A percentile compares a stretch with the other conserved stretches of the same genome.
Conservation (phyloP, 1,140 invertebrate genomes). For the Antheraea pernyi region DNA sequence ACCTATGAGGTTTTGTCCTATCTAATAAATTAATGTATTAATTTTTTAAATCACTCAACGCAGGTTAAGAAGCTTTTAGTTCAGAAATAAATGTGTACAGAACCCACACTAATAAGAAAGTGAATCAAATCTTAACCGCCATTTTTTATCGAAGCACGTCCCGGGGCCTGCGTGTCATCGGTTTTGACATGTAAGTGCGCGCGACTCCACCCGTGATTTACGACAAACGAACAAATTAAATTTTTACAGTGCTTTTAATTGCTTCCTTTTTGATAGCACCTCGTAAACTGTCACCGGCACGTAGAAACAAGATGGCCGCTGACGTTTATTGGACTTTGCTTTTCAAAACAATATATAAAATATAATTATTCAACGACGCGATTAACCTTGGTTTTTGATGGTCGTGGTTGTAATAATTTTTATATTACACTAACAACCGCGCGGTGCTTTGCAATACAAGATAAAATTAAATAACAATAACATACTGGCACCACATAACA, state of each 20-base stretch:
- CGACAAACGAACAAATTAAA: slow-evolving; percentile 42
- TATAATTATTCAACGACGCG: not conserved
- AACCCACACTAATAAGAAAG: not conserved
- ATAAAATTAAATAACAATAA: too few species aligned
- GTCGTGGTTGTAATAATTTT: too few species aligned
- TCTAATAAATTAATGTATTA: too few species aligned
- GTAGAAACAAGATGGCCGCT: not conserved
- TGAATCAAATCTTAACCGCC: not conserved
- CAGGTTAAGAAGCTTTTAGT: not conserved
- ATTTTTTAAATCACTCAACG: too few species aligned
- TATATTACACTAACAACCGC: too few species aligned
- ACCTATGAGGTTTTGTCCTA: too few species aligned
- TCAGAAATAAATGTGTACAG: not conserved
- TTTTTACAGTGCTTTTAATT: slow-evolving; percentile 55
- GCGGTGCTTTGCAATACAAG: too few species aligned
- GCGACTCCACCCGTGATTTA: slow-evolving; percentile 41
- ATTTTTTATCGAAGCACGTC: not conserved
- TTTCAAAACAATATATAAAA: slow-evolving; percentile 1
- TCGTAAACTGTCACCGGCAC: slow-evolving; percentile 35
- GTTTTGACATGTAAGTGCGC: slow-evolving; percentile 11
- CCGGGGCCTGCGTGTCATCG: slow-evolving; percentile 11
- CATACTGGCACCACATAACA: too few species aligned
- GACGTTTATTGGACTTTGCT: not conserved
- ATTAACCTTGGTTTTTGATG: not conserved
- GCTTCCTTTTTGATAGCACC: slow-evolving; percentile 45